Percentiles rank a stretch among this genome's conserved stretches.
These are phyloP conservation scores for Desmodus rotundus DNA, from an alignment of 2,113 vertebrate genomes.

Conservation along the genomic window DNA sequence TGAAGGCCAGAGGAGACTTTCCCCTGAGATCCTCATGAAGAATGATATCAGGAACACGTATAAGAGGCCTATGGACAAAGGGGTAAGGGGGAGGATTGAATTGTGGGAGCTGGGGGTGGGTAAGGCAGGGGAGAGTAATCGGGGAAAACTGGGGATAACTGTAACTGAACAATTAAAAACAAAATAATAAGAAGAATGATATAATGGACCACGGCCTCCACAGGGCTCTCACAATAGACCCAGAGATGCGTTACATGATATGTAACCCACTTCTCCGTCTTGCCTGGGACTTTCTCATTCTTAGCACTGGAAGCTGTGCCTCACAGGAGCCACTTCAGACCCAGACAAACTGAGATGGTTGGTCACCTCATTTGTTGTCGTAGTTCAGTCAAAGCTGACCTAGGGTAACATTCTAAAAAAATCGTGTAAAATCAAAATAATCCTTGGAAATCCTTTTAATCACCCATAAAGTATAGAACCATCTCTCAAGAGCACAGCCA, in stretches of 20 bases:
- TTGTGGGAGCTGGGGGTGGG: too few species aligned
- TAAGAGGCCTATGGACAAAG: too few species aligned
- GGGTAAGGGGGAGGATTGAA: too few species aligned
- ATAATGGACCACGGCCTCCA: not conserved
- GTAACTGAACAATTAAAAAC: too few species aligned
- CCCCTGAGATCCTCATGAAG: constrained; percentile 16
- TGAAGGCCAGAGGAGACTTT: constrained; percentile 8
- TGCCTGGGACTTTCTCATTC: not conserved
- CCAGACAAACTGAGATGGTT: not conserved
- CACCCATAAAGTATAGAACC: not conserved
- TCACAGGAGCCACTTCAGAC: not conserved
- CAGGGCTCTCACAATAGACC: not conserved
- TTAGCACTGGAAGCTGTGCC: not conserved
- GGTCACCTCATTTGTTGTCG: not conserved
- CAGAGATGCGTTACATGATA: not conserved
- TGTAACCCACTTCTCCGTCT: not conserved
- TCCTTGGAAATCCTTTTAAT: not conserved
- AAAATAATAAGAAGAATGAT: not conserved
- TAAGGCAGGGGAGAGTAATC: too few species aligned
- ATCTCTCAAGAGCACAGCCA: not conserved
- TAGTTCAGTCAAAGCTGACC: not conserved
- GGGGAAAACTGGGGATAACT: too few species aligned
- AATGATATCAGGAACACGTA: not conserved
- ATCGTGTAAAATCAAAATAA: not conserved
- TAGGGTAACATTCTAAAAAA: not conserved